A percentile compares a stretch with the other conserved stretches of the same genome.
Evolutionary conservation across 2,797 vertebrate species (phyloP).

Genomic region (Pagetopsis macropterus): DNA sequence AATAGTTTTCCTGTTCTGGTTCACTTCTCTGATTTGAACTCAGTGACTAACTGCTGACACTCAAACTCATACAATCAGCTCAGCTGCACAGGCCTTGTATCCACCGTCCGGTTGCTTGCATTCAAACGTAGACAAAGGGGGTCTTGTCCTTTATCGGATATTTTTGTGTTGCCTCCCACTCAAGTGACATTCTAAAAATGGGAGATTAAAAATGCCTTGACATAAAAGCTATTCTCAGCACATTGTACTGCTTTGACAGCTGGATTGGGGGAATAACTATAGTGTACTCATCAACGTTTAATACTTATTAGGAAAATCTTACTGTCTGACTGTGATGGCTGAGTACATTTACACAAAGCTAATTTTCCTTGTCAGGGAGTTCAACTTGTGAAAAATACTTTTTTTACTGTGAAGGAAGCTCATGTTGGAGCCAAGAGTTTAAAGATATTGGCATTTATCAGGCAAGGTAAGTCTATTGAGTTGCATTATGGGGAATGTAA

Average conservation of each 20-base stretch:
- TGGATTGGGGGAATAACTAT: constrained; percentile 11
- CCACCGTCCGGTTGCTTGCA: constrained; percentile 42
- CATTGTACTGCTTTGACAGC: constrained; percentile 42
- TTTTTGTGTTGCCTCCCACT: constrained; percentile 51
- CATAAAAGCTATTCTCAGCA: constrained; percentile 59
- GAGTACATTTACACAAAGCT: constrained; percentile 2
- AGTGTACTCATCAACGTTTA: constrained; percentile 24
- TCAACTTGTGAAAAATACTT: not conserved
- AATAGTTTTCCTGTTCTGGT: constrained; percentile 31
- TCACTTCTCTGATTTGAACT: constrained; percentile 33
- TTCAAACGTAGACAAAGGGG: constrained; percentile 59
- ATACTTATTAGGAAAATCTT: constrained; percentile 22
- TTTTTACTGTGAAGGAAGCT: constrained; percentile 11
- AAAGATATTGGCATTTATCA: not conserved
- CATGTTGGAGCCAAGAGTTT: not conserved
- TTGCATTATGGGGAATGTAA: constrained; percentile 5
- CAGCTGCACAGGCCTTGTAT: constrained; percentile 42
- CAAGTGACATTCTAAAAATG: constrained; percentile 58
- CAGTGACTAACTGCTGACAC: constrained; percentile 39
- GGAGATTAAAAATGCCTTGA: constrained; percentile 48
- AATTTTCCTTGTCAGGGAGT: not conserved
- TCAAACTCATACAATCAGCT: constrained; percentile 40
- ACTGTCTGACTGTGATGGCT: constrained; percentile 15
- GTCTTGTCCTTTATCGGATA: constrained; percentile 56
- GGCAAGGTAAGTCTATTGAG: not conserved